Base-by-base conservation (phyloP, 2,113 vertebrate genomes). In the Anarhynchus alexandrinus region DNA sequence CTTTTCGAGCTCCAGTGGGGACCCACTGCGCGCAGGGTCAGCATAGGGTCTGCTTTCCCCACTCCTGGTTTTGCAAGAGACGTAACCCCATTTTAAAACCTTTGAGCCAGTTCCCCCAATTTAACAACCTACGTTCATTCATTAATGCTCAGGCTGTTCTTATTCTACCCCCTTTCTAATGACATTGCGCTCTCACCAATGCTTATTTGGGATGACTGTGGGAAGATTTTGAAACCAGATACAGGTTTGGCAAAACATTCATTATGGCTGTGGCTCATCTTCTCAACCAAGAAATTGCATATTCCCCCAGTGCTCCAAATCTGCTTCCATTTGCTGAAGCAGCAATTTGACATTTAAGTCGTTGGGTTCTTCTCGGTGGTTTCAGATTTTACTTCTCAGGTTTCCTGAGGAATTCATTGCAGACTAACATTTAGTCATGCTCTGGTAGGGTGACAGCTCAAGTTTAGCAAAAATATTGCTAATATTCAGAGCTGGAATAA, bases 301-400 rank as follows among this genome's bases (percentile, higher is more conserved):
- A n/a, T 93, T 96, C 78, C 89, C 86, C 61, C 61, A 10, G 81
- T 67, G 93, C 93, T 78, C 91, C 83, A 52, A 43, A 82, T 89
- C 96, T 76, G 86, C 91, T 64, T 10, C 86, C 83, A 27, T 91
- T 87, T 91, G 95, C 95, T 96, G 96, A 93, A 38, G 57, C 93
- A 96, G 96, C 95, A 79, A 4, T 71, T 81, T 45, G 64, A 71
- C 74, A 16, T 70, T 70, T 18, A 70, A 84, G 83, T 30, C 1
- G 1, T 73, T 88, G 30, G 77, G 51, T 55, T 96, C 86, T 86
- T 88, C 59, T 81, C 55, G 4, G 52, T 4, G 61, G 67, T 86
- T 96, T 76, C 86, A 25, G 65, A 3, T 94, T 79, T 66, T 51
- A 8, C 55, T 82, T 45, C 91, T 85, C 66, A 29, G 16, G 30